phyloP scores from a whole-genome alignment of 2,888 invertebrate genomes.

The Tetranychus piercei region DNA sequence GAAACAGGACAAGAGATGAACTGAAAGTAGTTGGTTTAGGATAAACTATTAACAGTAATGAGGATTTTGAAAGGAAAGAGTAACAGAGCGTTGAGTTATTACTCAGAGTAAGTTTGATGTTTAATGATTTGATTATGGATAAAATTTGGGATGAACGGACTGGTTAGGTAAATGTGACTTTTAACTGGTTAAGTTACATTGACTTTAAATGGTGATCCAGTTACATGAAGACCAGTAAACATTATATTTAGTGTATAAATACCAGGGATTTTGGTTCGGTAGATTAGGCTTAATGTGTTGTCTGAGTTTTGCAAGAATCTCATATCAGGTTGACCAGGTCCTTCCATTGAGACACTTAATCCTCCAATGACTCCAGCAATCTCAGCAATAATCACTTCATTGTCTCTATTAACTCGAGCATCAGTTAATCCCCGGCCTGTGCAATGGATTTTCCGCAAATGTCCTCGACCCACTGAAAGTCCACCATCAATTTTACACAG shows the following conservation, averaged over 20 bases:
- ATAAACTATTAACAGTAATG: no score
- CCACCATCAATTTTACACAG: slow-evolving; percentile 18
- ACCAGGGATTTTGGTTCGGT: slow-evolving; percentile 2
- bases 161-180: not conserved
- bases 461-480: not conserved
- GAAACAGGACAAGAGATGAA: no score
- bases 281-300: not conserved
- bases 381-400: slow-evolving; percentile 16
- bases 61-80: no score
- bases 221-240: slow-evolving; percentile 9
- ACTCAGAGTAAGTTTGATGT: not conserved
- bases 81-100: not conserved
- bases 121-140: not conserved
- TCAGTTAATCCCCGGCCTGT: slow-evolving; percentile 15
- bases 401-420: slow-evolving; percentile 14
- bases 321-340: slow-evolving; percentile 21
- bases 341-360: slow-evolving; percentile 22
- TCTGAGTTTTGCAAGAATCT: slow-evolving; percentile 19
- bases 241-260: slow-evolving; percentile 4
- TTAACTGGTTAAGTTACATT: slow-evolving; percentile 13
- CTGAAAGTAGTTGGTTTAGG: no score
- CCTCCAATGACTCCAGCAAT: slow-evolving; percentile 21
- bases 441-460: slow-evolving; percentile 8
- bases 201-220: slow-evolving; percentile 20
- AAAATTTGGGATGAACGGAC: not conserved